phyloP scores from a whole-genome alignment of 2,797 vertebrate species.

The Ficedula albicollis region DNA sequence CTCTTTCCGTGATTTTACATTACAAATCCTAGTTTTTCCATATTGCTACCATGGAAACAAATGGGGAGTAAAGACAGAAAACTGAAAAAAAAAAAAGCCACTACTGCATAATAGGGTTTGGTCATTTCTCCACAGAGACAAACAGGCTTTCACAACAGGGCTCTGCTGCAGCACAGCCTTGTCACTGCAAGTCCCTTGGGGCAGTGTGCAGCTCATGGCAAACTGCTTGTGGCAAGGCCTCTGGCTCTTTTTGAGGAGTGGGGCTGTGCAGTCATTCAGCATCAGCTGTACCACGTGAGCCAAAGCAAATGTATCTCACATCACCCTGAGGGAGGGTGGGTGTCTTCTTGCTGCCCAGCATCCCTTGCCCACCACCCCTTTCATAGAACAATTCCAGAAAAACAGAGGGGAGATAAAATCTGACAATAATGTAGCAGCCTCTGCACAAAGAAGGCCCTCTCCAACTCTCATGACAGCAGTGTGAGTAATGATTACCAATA shows the following conservation, averaged over 20 bases:
- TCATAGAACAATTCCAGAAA: not conserved
- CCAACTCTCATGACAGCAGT: not conserved
- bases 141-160: not conserved
- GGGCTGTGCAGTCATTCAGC: not conserved
- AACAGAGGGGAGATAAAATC: not conserved
- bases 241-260: not conserved
- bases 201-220: not conserved
- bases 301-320: rapidly evolving
- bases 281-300: not conserved
- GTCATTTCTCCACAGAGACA: not conserved
- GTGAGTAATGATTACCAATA: not conserved
- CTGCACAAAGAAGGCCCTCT: not conserved
- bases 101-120: not conserved
- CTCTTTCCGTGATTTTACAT: not conserved
- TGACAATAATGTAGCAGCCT: not conserved
- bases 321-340: not conserved
- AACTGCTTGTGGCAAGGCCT: not conserved
- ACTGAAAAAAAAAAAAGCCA: not conserved
- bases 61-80: not conserved
- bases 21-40: not conserved
- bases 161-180: not conserved
- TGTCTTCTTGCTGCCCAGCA: not conserved
- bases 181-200: not conserved
- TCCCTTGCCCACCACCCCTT: not conserved
- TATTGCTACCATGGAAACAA: constrained; percentile 54